Base-by-base conservation (phyloP, 2,113 vertebrate genomes). In the Charina bottae region DNA sequence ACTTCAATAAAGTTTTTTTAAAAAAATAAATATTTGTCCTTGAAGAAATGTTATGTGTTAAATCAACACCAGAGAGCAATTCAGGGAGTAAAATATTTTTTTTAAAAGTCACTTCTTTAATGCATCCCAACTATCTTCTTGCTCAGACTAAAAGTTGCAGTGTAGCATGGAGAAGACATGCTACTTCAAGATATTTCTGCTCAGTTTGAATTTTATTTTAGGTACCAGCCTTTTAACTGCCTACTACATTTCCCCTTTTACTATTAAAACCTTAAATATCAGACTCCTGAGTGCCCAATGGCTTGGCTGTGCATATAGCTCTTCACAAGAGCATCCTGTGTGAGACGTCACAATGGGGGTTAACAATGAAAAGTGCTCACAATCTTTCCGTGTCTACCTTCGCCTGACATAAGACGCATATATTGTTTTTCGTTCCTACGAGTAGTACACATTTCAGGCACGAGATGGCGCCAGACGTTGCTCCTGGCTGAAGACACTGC, bases 401-500 rank as follows among this genome's bases (percentile, higher is more conserved):
- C n/a, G 6, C n/a, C 64, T 33, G n/a, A 72, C n/a, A 21, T 3
- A 4, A 84, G 54, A 10, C 37, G 60, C 3, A 5, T 0, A 24
- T 56, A 10, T 60, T 87, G 37, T 60, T 86, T 58, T 83, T 28
- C 42, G 23, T 1, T n/a, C 84, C 28, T 9, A 37, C 37, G 42
- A 12, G 56, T 42, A 42, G 12, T 93, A 92, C 88, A 58, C n/a
- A 24, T 33, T 6, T 83, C 15, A 56, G 46, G 53, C 97, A 93
- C 97, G 90, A 87, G 97, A 97, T 95, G 98, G 97, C 98, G 97
- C 97, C 95, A 96, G 94, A 97, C 96, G 94, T 95, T 95, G 97
- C 95, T 49, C 28, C 90, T 95, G 96, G 64, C 62, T 92, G 90
- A 86, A 64, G 94, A 90, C 96, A 96, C 97, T 98, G 98, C 98